These are phyloP conservation scores for Sesia bembeciformis DNA, from an alignment of 2,888 invertebrate genomes.

Conservation along the genomic window DNA sequence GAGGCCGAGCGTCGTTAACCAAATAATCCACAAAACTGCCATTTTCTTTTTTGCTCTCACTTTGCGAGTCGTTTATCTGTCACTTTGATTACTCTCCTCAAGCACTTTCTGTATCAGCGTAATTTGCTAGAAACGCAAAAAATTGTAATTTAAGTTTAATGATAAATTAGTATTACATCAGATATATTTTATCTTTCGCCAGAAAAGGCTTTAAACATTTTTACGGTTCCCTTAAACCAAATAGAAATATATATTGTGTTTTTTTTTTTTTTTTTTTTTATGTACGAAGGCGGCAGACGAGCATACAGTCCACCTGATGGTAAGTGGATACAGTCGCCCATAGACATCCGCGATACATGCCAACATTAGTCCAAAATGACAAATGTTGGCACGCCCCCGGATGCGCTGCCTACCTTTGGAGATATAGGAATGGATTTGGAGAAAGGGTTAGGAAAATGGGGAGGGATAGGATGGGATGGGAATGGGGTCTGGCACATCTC, in stretches of 20 bases:
- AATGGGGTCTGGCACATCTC: too few species aligned
- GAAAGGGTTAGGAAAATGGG: too few species aligned
- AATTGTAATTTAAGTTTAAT: neutral
- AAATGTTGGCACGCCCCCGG: too few species aligned
- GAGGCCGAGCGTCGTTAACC: constrained; percentile 23
- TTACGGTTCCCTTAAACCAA: constrained; percentile 22
- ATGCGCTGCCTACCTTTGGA: too few species aligned
- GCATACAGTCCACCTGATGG: too few species aligned
- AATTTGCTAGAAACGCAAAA: neutral
- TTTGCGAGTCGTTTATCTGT: constrained; percentile 5
- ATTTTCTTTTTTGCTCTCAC: constrained; percentile 23
- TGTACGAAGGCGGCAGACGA: too few species aligned
- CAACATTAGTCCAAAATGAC: too few species aligned
- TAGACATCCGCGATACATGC: too few species aligned
- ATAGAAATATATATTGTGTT: neutral
- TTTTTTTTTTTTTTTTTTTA: neutral
- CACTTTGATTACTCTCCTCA: constrained; percentile 14
- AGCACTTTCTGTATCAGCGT: constrained; percentile 21
- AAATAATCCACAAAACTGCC: constrained; percentile 26
- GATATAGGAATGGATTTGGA: too few species aligned
- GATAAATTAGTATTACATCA: too few species aligned
- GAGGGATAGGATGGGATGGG: too few species aligned
- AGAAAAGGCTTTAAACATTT: constrained; percentile 8
- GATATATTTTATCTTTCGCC: neutral
- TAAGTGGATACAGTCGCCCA: too few species aligned